Base-by-base conservation (phyloP, 2,113 vertebrate genomes). In the Erinaceus europaeus region DNA sequence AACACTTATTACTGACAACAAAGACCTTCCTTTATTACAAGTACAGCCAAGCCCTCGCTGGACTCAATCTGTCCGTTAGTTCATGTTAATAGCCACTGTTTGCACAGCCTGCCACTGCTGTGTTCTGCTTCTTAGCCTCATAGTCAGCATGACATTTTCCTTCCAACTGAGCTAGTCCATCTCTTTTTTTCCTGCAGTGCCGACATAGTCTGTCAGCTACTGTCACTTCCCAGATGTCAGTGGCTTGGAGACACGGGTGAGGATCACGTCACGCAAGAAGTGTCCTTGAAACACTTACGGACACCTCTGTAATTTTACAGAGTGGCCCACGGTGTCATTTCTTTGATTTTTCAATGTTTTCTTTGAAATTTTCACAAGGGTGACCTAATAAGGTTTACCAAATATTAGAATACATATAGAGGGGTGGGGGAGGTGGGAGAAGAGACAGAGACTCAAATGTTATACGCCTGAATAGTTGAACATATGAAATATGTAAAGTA, bases 191-290 rank as follows among this genome's bases (percentile, higher is more conserved):
- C 91, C 76, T 73, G 76, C 73, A 79, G 25, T 72, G 79, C 76
- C 86, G 91, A 92, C 83, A 69, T 40, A 62, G 72, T 84, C 76
- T 90, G 83, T 88, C 72, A 92, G 83, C 86, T 79, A 76, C 76
- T 92, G 86, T 90, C 90, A 94, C 67, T 92, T 73, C 68, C 88
- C 80, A 88, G 79, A 94, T 93, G 86, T 77, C 76, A 73, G 42
- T 46, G 69, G 29, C 52, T 90, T 17, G 50, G 71, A 69, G 88
- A 92, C 59, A 59, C 46, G 62, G 65, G 44, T 85, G 44, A 50
- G 23, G 46, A 80, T 65, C 57, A 69, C 52, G 36, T 74, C 42
- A 62, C n/a, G n/a, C n/a, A n/a, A n/a, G 68, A 67, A 83, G 1
- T 90, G 86, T 74, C 90, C 86, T 93, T 89, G 82, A 88, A 92